Evolutionary conservation across 2,113 vertebrate genomes (phyloP).

Genomic region (Lathamus discolor): DNA sequence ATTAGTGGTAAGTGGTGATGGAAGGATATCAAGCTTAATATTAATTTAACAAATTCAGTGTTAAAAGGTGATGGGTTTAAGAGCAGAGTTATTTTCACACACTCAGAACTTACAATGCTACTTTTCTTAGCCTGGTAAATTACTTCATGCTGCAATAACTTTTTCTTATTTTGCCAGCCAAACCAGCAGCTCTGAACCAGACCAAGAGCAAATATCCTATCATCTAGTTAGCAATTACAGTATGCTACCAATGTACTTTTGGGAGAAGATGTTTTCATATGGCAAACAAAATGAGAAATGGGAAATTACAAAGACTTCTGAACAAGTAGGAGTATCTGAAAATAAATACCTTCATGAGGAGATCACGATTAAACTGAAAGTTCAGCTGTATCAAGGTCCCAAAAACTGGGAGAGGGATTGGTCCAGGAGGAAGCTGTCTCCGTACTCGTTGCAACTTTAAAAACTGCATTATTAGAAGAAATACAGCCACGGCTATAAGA

Average conservation of each 20-base stretch:
- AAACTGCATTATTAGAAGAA: constrained; percentile 36
- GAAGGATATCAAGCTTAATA: background rate
- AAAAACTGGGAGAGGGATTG: constrained; percentile 49
- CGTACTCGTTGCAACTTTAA: constrained; percentile 31
- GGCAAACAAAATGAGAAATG: background rate
- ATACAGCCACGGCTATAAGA: background rate
- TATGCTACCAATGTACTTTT: background rate
- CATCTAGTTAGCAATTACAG: background rate
- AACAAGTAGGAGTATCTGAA: background rate
- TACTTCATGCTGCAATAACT: background rate
- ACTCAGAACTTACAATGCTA: background rate
- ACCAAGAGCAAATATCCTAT: background rate
- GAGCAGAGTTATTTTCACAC: background rate
- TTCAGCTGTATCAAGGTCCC: constrained; percentile 59
- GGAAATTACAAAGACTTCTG: background rate
- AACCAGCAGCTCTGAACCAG: background rate
- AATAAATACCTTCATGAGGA: constrained; percentile 64
- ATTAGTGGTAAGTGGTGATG: background rate
- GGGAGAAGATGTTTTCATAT: background rate
- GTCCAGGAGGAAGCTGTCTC: constrained; percentile 57
- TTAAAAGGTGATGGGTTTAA: background rate
- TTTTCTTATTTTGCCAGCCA: background rate
- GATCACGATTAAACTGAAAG: constrained; percentile 50
- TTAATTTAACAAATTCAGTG: background rate
- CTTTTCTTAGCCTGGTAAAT: background rate